A percentile compares a stretch with the other conserved stretches of the same genome.
Conservation (phyloP, 2,797 vertebrate genomes). For the Anguilla pacifica region DNA sequence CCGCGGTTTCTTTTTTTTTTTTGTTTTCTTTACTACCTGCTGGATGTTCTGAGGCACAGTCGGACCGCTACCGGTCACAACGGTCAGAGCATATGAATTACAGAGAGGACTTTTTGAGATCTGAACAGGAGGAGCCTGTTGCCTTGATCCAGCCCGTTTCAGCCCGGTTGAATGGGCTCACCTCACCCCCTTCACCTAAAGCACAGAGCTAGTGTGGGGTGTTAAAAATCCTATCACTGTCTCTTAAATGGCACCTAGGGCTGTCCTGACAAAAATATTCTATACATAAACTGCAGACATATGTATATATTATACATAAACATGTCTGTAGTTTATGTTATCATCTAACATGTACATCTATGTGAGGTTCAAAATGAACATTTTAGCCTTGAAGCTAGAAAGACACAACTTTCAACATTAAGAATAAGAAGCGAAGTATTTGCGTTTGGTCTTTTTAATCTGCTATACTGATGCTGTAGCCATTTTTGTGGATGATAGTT, state of each 20-base stretch:
- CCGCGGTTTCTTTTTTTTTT: neutral
- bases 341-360: neutral
- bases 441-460: neutral
- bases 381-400: neutral
- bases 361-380: neutral
- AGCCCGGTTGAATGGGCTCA: neutral
- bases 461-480: neutral
- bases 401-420: neutral
- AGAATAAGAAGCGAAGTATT: neutral
- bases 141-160: slow-evolving; percentile 8
- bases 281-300: no score
- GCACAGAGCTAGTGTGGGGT: neutral
- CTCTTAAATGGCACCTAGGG: slow-evolving; percentile 15
- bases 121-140: neutral
- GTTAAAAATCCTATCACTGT: neutral
- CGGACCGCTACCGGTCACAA: neutral
- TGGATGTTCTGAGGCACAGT: neutral
- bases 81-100: neutral
- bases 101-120: neutral
- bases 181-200: neutral
- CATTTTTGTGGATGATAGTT: no score
- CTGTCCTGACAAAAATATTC: neutral
- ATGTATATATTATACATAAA: neutral
- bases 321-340: neutral
- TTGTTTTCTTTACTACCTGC: neutral